Evolutionary conservation across 2,113 vertebrate species (phyloP), one percentile per base, ranked within the genome.

Genomic region (Pavo muticus): DNA sequence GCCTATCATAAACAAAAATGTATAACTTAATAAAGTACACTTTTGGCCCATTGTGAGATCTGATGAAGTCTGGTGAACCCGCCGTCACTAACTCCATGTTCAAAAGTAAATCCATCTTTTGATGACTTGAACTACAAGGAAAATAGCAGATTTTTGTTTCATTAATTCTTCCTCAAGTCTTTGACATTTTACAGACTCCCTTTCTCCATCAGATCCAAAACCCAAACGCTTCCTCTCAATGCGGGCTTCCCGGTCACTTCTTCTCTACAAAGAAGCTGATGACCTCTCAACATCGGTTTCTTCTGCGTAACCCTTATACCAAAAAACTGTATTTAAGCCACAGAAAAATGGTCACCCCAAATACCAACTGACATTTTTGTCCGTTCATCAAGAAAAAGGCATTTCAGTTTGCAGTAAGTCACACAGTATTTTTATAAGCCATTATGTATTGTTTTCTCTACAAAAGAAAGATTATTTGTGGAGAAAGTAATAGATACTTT

Each of bases 1-100:
- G 60, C 79, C 92, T 93, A 97, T 67, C 59, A 93, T 64, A 95
- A 88, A 63, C 67, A 68, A 95, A 91, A 96, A 87, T 12, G 75
- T 44, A 42, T 83, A 64, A 29, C 44, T 47, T 61, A 68, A 71
- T 44, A 93, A 88, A 35, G 89, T 47, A 56, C 69, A 91, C 24
- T 90, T 91, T 71, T 75, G 69, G 93, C 10, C 61, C 35, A 35
- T 35, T 35, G 35, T 11, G 40, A 40, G 40, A 40, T 40, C 11
- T 40, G 40, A 11, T 40, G 40, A 40, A 40, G 40, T 40, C 40
- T 40, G 40, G 40, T 9, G 40, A 40, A 40, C 40, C 35, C 24
- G 93, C 19, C 42, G 92, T 64, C 37, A 93, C n/a, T 80, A 27
- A 85, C 23, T 91, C 73, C 56, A 54, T 48, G 87, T 37, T 30